Base-by-base conservation (phyloP, 2,888 invertebrate species). In the Cerastis leucographa region DNA sequence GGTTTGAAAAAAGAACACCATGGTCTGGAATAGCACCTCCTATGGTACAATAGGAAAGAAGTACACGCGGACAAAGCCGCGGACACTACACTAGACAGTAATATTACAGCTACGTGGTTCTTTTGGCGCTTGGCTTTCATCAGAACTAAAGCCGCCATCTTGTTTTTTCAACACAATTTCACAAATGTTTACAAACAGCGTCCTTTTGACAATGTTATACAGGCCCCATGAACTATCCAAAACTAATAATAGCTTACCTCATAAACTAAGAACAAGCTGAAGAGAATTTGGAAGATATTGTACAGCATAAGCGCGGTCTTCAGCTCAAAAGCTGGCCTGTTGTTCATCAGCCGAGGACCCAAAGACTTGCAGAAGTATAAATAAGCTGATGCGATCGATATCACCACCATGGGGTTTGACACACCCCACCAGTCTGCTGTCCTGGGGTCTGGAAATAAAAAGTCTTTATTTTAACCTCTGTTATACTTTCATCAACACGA, bases 231-330 rank as follows among this genome's bases (percentile, higher is more conserved):
- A 56, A 29, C 4, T 17, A 29, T 19, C 0, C 29, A 61, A 9
- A 29, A n/a, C 14, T 64, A 19, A 40, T 54, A 2, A 35, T 61
- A 8, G 42, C 82, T 86, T 75, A 88, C 88, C 85, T 75, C 73
- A 67, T 86, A 78, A 1, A 22, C 74, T 65, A 88, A 65, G 56
- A 69, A 88, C 1, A 71, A 4, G 46, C 88, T 88, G 12, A 78
- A 82, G 2, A 79, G 8, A 2, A 88, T 88, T 83, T 99, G 98
- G 85, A 97, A 97, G 44, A 97, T 97, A 92, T 99, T 99, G 92
- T 99, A 99, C 19, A 97, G 92, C 67, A 98, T 97, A 94, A 98
- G 95, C 3, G 97, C 86, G 49, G 95, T 95, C 88, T 98, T 97
- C 44, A 98, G 91, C 85, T 98, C 97, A 87, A 97, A 97, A 0